A percentile compares a stretch with the other conserved stretches of the same genome.
Conservation (phyloP, 2,113 vertebrate genomes). For the Hyperoodon ampullatus region DNA sequence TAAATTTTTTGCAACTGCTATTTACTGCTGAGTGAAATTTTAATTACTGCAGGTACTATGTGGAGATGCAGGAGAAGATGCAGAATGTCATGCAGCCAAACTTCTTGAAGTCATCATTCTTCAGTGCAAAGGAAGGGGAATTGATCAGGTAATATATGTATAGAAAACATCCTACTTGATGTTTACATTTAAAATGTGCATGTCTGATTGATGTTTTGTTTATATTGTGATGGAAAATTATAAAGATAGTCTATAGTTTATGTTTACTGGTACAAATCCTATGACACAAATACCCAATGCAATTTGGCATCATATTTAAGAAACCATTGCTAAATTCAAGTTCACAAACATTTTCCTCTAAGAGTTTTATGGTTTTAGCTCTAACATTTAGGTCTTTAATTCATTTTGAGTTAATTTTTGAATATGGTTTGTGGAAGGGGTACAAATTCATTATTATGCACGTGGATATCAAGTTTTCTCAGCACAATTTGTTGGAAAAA, state of each 20-base stretch:
- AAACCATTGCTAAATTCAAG: neutral
- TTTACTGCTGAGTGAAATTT: slow-evolving; percentile 29
- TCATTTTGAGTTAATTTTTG: neutral
- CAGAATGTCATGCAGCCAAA: slow-evolving; percentile 97
- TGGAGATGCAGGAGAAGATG: slow-evolving; percentile 94
- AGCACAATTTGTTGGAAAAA: neutral
- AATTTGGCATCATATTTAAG: neutral
- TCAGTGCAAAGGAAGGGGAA: slow-evolving; percentile 95
- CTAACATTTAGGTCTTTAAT: neutral
- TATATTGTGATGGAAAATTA: neutral
- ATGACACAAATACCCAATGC: neutral
- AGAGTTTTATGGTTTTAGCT: neutral
- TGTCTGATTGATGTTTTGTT: neutral
- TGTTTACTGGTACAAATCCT: neutral
- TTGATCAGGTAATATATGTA: slow-evolving; percentile 92
- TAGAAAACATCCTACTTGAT: neutral
- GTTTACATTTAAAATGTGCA: neutral
- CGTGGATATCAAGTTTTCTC: neutral
- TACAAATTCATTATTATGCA: neutral
- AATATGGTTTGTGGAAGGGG: neutral
- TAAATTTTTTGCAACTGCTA: neutral
- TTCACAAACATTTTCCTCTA: neutral
- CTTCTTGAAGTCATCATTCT: slow-evolving; percentile 97
- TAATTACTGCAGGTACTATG: slow-evolving; percentile 89
- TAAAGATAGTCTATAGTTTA: neutral